Percentiles rank a stretch among this genome's conserved stretches.
phyloP scores from a whole-genome alignment of 2,113 vertebrate species.

The Eubucco bourcierii region DNA sequence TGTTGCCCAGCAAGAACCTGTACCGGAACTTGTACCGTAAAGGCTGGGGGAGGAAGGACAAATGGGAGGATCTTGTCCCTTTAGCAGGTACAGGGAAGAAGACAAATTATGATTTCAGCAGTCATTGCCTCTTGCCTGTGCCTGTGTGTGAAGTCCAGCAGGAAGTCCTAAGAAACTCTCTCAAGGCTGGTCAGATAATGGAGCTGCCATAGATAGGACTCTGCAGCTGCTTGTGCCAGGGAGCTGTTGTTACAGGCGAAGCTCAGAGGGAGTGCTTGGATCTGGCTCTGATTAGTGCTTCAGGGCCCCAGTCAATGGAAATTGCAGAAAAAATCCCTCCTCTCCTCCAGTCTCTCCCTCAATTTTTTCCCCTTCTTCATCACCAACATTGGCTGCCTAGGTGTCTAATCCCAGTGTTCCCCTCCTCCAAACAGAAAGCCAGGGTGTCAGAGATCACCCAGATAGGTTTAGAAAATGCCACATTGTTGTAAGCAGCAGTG shows the following conservation, averaged over 20 bases:
- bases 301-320: rapidly evolving
- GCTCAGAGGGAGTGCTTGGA: not conserved
- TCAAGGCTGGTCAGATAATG: not conserved
- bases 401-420: not conserved
- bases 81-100: not conserved
- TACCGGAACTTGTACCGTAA: not conserved
- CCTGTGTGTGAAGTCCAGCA: not conserved
- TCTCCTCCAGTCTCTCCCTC: not conserved
- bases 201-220: rapidly evolving
- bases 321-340: not conserved
- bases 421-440: not conserved
- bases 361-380: not conserved
- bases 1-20: not conserved
- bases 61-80: not conserved
- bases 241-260: not conserved
- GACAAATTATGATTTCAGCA: not conserved
- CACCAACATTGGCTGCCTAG: rapidly evolving
- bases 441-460: not conserved
- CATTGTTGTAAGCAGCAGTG: not conserved
- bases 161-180: not conserved
- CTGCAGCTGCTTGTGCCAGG: not conserved
- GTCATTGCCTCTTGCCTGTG: not conserved
- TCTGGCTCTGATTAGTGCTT: not conserved
- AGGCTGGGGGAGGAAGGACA: not conserved
- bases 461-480: not conserved